Evolutionary conservation across 2,113 vertebrate genomes (phyloP).

Genomic region (Aptenodytes patagonicus): DNA sequence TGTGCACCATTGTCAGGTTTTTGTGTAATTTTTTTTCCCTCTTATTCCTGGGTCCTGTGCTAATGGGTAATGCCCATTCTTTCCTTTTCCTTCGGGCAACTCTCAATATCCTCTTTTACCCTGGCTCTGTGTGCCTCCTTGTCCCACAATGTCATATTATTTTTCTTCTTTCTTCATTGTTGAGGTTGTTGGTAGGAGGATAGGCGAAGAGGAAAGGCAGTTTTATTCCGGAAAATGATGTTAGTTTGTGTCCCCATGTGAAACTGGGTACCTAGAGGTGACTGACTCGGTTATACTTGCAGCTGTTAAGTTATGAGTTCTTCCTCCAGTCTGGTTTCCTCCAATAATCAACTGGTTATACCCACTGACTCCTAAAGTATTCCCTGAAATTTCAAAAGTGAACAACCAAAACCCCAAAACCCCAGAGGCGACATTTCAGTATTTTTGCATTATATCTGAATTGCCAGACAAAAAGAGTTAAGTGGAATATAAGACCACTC

Average conservation of each 20-base stretch:
- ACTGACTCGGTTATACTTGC: neutral
- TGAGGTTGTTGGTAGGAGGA: neutral
- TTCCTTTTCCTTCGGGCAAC: neutral
- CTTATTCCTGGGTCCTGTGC: neutral
- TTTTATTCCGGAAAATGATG: neutral
- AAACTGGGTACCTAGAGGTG: neutral
- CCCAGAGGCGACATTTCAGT: neutral
- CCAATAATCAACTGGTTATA: neutral
- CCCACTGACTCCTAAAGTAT: neutral
- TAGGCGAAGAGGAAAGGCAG: neutral
- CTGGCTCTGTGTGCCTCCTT: neutral
- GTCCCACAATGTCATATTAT: neutral
- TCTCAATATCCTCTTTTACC: neutral
- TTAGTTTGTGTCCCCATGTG: neutral
- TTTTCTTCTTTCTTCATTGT: neutral
- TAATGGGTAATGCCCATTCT: neutral
- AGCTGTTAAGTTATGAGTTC: neutral
- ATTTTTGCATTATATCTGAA: neutral
- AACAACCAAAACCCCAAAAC: neutral
- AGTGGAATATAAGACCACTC: neutral
- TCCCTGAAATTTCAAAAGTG: neutral
- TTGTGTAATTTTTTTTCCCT: neutral
- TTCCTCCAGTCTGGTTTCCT: neutral
- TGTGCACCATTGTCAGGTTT: neutral
- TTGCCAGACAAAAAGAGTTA: neutral